Conservation (phyloP, 2,113 vertebrate species). For the Chlorodrepanis virens region DNA sequence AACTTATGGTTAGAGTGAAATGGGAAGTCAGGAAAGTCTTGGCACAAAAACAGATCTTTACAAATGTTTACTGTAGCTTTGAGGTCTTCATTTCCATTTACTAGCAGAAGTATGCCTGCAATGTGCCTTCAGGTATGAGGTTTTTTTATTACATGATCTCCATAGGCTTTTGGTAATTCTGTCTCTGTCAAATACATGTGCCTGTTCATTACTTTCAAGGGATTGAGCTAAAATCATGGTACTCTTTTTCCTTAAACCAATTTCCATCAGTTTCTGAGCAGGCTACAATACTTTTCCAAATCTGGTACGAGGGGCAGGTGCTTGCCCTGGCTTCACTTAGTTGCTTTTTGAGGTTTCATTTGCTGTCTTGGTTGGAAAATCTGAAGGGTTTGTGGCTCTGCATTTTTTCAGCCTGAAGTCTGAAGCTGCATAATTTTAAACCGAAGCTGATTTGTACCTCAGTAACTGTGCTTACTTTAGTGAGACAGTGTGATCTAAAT, state of each 20-base stretch:
- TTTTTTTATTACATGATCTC: background rate
- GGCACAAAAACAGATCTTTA: conserved; percentile 9
- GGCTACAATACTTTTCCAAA: background rate
- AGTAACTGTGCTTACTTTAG: background rate
- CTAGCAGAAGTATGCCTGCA: conserved; percentile 24
- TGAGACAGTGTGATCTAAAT: background rate
- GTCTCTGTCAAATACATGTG: background rate
- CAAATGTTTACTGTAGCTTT: conserved; percentile 37
- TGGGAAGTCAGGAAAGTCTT: conserved; percentile 6
- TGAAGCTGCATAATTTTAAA: background rate
- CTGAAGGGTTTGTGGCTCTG: background rate
- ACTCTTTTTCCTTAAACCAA: background rate
- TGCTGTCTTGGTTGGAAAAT: background rate
- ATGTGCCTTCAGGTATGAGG: conserved; percentile 27
- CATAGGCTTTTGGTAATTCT: background rate
- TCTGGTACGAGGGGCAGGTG: background rate
- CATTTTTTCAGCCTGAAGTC: background rate
- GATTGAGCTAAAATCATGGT: background rate
- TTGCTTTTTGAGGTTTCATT: background rate
- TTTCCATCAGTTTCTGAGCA: background rate
- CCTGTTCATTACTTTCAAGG: background rate
- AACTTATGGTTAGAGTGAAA: background rate
- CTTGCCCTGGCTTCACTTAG: background rate
- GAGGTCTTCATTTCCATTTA: conserved; percentile 42
- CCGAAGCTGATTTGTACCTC: background rate